A percentile compares a stretch with the other conserved stretches of the same genome.
Conservation (phyloP, 2,797 vertebrate genomes). For the Crocidura indochinensis region DNA sequence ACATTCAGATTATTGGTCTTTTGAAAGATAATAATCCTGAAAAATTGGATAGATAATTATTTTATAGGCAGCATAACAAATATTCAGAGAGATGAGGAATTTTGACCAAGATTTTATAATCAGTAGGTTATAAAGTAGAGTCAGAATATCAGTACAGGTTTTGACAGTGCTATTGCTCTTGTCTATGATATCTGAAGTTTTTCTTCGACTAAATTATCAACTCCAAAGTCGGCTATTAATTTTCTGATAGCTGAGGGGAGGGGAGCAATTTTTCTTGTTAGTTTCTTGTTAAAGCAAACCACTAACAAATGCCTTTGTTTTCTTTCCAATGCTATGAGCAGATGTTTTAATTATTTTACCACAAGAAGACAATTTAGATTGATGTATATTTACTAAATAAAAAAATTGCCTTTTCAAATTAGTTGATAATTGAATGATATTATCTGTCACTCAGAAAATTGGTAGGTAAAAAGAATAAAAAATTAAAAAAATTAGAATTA, state of each 20-base stretch:
- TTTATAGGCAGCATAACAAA: not conserved
- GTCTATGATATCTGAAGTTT: conserved; percentile 9
- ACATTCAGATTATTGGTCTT: not conserved
- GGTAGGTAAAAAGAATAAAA: conserved; percentile 63
- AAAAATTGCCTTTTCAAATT: conserved; percentile 77
- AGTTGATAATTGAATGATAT: conserved; percentile 73
- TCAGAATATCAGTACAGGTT: conserved; percentile 39
- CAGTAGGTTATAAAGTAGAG: not conserved
- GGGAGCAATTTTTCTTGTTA: conserved; percentile 55
- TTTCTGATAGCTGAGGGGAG: conserved; percentile 44
- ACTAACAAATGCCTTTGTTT: conserved; percentile 70
- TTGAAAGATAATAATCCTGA: conserved; percentile 25
- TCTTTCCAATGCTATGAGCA: conserved; percentile 71
- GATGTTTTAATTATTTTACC: conserved; percentile 73
- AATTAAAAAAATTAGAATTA: conserved; percentile 46
- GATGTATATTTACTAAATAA: conserved; percentile 62
- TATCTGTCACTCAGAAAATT: conserved; percentile 66
- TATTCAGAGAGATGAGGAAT: conserved; percentile 37
- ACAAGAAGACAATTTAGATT: conserved; percentile 49
- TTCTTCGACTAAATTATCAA: conserved; percentile 54
- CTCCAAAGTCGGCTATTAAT: conserved; percentile 57
- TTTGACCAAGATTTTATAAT: conserved; percentile 59
- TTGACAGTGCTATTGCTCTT: not conserved
- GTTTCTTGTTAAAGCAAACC: conserved; percentile 67
- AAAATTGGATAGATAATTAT: not conserved